These are phyloP conservation scores for Alethe castanea DNA, from an alignment of 2,113 vertebrate genomes.

Conservation along the genomic window DNA sequence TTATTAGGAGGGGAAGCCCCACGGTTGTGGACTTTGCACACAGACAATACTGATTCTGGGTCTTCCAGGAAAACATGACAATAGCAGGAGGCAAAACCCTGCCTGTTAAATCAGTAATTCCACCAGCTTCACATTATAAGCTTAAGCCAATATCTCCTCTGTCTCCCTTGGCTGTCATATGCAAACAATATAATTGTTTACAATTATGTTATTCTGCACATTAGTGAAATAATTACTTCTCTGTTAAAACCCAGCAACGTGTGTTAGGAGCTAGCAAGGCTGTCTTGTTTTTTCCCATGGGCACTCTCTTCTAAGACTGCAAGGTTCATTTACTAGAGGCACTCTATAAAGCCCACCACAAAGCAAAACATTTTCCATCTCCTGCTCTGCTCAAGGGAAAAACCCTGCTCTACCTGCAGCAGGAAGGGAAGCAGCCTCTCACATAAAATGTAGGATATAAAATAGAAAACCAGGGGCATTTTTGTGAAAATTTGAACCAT, in stretches of 20 bases:
- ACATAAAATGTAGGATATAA: background rate
- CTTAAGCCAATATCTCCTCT: background rate
- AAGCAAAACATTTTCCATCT: background rate
- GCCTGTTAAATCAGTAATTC: background rate
- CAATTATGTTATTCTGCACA: background rate
- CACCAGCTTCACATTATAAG: background rate
- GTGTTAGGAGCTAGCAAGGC: background rate
- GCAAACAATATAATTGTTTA: background rate
- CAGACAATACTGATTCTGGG: background rate
- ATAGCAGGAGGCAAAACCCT: background rate
- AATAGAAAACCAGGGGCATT: background rate
- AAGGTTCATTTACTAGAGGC: background rate
- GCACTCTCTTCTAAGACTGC: background rate
- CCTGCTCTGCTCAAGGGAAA: background rate
- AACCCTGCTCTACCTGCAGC: background rate
- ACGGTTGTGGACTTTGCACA: background rate
- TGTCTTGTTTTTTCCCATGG: background rate
- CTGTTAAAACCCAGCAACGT: background rate
- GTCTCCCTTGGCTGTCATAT: background rate
- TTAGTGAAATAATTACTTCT: background rate
- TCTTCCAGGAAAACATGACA: background rate
- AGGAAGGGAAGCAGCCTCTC: background rate
- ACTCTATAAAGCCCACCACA: background rate
- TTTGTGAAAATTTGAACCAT: background rate
- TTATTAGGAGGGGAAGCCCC: background rate